These are phyloP conservation scores for Epinephelus awoara DNA, from an alignment of 2,797 vertebrate genomes.

Conservation along the genomic window DNA sequence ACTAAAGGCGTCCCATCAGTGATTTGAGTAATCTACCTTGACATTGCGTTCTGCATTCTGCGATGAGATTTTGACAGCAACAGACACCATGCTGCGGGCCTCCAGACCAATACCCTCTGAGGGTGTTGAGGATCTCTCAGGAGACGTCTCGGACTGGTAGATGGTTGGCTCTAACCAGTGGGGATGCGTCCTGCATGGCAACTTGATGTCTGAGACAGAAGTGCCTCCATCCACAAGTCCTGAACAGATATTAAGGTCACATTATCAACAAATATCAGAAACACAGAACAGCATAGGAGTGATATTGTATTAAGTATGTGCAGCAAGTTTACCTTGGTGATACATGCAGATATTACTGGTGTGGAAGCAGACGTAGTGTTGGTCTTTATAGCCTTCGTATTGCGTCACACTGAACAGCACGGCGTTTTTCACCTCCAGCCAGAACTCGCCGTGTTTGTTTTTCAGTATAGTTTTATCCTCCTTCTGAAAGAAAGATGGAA, in stretches of 20 bases:
- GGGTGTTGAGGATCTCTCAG: slow-evolving; percentile 83
- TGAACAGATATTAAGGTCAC: slow-evolving; percentile 58
- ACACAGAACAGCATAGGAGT: not conserved
- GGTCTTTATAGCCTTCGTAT: slow-evolving; percentile 96
- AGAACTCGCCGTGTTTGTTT: slow-evolving; percentile 96
- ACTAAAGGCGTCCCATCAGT: not conserved
- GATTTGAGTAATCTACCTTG: slow-evolving; percentile 85
- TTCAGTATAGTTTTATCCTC: slow-evolving; percentile 88
- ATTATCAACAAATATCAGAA: not conserved
- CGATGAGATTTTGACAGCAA: slow-evolving; percentile 94
- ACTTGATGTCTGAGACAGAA: slow-evolving; percentile 85
- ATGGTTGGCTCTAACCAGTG: slow-evolving; percentile 97
- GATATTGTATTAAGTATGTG: not conserved
- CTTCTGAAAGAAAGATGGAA: slow-evolving; percentile 78
- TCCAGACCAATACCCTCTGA: slow-evolving; percentile 92
- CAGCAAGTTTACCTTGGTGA: slow-evolving; percentile 91
- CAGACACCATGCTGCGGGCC: slow-evolving; percentile 93
- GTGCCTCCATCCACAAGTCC: slow-evolving; percentile 90
- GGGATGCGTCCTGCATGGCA: slow-evolving; percentile 91
- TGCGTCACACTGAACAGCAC: slow-evolving; percentile 94
- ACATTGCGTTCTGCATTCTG: slow-evolving; percentile 94
- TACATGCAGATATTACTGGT: slow-evolving; percentile 91
- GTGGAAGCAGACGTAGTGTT: slow-evolving; percentile 97
- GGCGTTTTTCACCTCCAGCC: slow-evolving; percentile 92
- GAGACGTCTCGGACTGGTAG: slow-evolving; percentile 91